A percentile compares a stretch with the other conserved stretches of the same genome.
Evolutionary conservation across 1,140 invertebrate genomes (phyloP).

Genomic region (Diorhabda sublineata): DNA sequence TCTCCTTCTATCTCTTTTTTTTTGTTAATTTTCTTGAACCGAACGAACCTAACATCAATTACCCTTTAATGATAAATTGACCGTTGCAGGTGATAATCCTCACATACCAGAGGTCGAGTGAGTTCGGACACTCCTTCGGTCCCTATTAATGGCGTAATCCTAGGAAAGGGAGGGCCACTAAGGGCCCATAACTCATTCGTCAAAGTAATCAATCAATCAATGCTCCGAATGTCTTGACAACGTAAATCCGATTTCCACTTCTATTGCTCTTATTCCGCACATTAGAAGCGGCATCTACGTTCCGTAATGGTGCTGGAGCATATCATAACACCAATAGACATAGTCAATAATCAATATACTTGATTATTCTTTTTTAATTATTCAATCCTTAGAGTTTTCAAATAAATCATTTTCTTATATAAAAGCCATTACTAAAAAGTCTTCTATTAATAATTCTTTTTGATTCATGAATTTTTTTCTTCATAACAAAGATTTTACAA

Average conservation of each 20-base stretch:
- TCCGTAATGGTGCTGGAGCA: not conserved
- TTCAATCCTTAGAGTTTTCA: no score
- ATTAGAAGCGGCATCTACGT: not conserved
- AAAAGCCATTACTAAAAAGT: no score
- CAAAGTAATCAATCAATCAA: conserved; percentile 26
- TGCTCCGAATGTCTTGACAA: conserved; percentile 22
- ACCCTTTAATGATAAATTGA: conserved; percentile 23
- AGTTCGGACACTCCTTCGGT: conserved; percentile 21
- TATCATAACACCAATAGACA: not conserved
- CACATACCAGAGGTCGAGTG: conserved; percentile 12
- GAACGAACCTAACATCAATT: conserved; percentile 2
- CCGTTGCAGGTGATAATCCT: conserved; percentile 26
- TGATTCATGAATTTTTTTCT: no score
- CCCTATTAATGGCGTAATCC: conserved; percentile 18
- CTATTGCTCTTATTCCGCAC: not conserved
- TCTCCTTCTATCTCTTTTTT: not conserved
- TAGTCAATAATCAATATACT: no score
- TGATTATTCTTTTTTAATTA: no score
- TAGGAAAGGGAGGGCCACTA: conserved; percentile 1
- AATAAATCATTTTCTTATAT: no score
- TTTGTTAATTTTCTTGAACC: not conserved
- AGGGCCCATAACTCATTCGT: conserved; percentile 26
- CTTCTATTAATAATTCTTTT: no score
- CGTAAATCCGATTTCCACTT: conserved; percentile 26
- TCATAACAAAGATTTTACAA: no score